phyloP scores from a whole-genome alignment of 2,797 vertebrate species.

The Tachyglossus aculeatus region DNA sequence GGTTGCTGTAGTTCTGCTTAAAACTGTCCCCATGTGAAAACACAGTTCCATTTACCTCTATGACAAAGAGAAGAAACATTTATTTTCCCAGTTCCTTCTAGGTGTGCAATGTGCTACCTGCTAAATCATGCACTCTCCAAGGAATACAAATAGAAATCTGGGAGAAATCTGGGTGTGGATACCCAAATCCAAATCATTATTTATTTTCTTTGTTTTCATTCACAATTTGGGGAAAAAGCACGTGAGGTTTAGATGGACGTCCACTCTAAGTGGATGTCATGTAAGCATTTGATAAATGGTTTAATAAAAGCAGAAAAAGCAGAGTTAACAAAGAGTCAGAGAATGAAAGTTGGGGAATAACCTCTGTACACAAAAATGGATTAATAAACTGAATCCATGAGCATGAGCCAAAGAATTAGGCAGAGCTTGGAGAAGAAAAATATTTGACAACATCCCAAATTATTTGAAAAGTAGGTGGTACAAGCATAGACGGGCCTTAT shows the following conservation, averaged over 20 bases:
- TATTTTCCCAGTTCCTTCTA: too few relatives aligned
- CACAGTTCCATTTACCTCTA: too few relatives aligned
- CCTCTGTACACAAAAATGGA: background rate
- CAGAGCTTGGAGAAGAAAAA: background rate
- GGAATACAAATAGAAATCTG: background rate
- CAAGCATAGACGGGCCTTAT: background rate
- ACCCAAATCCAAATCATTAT: background rate
- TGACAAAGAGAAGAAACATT: too few relatives aligned
- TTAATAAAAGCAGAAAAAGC: background rate
- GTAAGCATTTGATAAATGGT: background rate
- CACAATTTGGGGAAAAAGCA: background rate
- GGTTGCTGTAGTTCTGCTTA: too few relatives aligned
- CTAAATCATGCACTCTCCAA: too few relatives aligned
- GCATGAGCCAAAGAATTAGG: background rate
- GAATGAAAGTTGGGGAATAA: background rate
- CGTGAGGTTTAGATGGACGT: slow-evolving; percentile 1
- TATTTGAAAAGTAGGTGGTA: background rate
- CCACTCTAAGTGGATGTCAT: background rate
- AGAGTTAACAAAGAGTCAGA: background rate
- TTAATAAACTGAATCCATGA: background rate
- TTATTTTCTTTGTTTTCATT: background rate
- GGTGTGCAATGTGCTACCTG: too few relatives aligned
- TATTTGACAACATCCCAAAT: background rate
- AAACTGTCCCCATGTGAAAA: too few relatives aligned
- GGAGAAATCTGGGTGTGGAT: background rate